Evolutionary conservation across 2,113 vertebrate species (phyloP), one percentile per base, ranked within the genome.

Genomic region (Channa maculata): DNA sequence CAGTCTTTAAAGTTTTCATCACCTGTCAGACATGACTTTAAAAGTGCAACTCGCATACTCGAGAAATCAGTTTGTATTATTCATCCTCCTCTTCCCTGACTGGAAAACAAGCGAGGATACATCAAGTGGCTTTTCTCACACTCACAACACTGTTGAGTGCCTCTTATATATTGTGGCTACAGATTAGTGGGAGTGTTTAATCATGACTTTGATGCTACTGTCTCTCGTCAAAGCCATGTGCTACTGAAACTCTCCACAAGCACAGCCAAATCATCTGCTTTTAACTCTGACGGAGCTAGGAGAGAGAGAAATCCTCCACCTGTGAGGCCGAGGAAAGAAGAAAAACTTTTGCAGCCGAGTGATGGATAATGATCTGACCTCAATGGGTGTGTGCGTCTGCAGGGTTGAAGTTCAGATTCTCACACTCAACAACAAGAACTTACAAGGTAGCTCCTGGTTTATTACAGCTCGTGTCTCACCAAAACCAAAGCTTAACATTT

Each of bases 101-200:
- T 53, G 69, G 44, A 67, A 78, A 78, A 80, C 46, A 71, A 62
- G 59, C 50, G 0, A 15, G 45, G 64, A 75, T 7, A 46, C 77
- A 77, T 72, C 9, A 24, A 74, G 68, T 83, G 57, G 58, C 80
- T 63, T 60, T 60, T 74, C 39, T 68, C 63, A 10, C 39, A 46
- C 24, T 69, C 66, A 33, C 14, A 8, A 50, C 52, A 6, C 53
- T 65, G 58, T 80, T 61, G 67, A 77, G 52, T 85, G 79, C 43
- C 70, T 82, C 83, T 86, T 82, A 67, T 85, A 72, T 77, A 75
- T 63, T 54, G 65, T 71, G 71, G 3, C 69, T 63, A 48, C 60
- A 76, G 73, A 90, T 85, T 76, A 83, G 75, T 77, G 71, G 45
- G 41, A 84, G 80, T 65, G 80, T 86, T 88, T 87, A 84, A 89